Evolutionary conservation across 2,113 vertebrate species (phyloP), one percentile per base, ranked within the genome.

Genomic region (Sciurus niger): DNA sequence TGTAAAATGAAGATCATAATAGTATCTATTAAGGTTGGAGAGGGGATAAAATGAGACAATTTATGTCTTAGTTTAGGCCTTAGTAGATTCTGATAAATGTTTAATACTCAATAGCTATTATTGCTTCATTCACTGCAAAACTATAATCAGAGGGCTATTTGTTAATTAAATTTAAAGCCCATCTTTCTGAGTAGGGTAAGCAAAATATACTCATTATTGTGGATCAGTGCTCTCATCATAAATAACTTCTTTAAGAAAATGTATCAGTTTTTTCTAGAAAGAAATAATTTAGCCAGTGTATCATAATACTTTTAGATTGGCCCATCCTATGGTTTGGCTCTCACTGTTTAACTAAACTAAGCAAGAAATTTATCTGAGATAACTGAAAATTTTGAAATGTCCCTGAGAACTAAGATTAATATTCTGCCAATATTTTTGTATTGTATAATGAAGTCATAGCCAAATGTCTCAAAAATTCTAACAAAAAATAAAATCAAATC

Each of bases 401-500:
- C 97, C 96, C 89, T 94, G 48, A 85, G 63, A 89, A 24, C 63
- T 90, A 58, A 94, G 46, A 96, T 95, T 91, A 94, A 90, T 48
- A 91, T 46, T 68, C 87, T 98, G 80, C 72, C 84, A 93, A 84
- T 95, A 97, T 76, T 97, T 87, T 70, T 70, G n/a, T 86, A 67
- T 74, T 83, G 91, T 83, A 96, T 84, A 89, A 95, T 96, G 34
- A 83, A 93, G n/a, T 93, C 37, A 82, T 94, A 84, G 51, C 34
- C 84, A 84, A 97, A 58, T 67, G 3, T 88, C 58, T 94, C 58
- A 46, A 80, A 91, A 76, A 84, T 28, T 74, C 22, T 24, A 90
- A 4, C 43, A 90, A 94, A 55, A 72, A 82, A 74, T 32, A 65
- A 96, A 94, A 94, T 63, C n/a, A 93, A 90, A 55, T 37, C 73